A percentile compares a stretch with the other conserved stretches of the same genome.
Evolutionary conservation across 2,888 invertebrate genomes (phyloP).

Genomic region (Aromia moschata): DNA sequence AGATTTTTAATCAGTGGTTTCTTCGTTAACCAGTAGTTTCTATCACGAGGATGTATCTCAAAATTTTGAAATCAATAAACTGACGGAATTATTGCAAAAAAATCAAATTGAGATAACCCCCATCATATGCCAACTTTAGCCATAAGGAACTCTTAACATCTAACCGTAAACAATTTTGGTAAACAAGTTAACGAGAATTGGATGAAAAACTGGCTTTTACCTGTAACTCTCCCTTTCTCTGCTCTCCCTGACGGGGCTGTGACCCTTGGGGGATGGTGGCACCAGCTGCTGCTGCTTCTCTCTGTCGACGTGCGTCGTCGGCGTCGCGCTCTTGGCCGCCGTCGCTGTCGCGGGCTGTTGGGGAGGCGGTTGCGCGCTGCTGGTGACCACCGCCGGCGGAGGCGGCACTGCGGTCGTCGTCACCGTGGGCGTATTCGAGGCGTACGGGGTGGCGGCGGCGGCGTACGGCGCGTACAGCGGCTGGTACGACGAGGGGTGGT

Average conservation of each 20-base stretch:
- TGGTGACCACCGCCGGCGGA: constrained; percentile 24
- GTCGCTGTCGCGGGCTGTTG: constrained; percentile 25
- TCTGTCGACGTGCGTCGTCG: constrained; percentile 29
- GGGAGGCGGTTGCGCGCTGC: constrained; percentile 32
- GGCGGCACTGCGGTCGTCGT: constrained; percentile 25
- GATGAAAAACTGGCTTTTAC: constrained; percentile 62
- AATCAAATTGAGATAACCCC: no score
- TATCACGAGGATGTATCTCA: no score
- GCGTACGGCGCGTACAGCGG: constrained; percentile 84
- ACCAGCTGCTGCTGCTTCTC: constrained; percentile 37
- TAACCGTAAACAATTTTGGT: no score
- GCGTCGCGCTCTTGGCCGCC: constrained; percentile 15
- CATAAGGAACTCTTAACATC: no score
- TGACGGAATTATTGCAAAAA: no score
- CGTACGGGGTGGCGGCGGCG: constrained; percentile 75
- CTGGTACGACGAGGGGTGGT: constrained; percentile 55
- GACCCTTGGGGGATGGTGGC: constrained; percentile 79
- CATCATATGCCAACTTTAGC: no score
- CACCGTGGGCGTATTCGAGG: constrained; percentile 67
- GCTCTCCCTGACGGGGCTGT: constrained; percentile 69
- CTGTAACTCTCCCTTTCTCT: constrained; percentile 88
- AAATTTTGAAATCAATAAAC: no score
- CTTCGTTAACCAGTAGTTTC: no score
- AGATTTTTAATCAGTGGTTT: no score
- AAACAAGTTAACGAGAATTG: no score